phyloP scores from a whole-genome alignment of 2,797 vertebrate genomes.

The Pachyuromys duprasi region DNA sequence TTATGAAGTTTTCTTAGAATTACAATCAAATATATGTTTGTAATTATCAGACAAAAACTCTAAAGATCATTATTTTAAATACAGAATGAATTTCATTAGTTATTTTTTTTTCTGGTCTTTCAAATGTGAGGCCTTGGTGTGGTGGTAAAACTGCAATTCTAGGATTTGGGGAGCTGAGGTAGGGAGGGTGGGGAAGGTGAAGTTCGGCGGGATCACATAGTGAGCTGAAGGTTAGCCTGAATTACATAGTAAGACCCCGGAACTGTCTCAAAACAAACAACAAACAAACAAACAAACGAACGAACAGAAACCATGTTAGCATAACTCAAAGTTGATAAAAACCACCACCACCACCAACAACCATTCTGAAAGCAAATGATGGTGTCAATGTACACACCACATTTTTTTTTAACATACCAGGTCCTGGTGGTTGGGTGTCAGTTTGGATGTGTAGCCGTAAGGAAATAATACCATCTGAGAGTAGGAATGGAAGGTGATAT shows the following conservation, averaged over 20 bases:
- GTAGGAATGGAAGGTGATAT: constrained; percentile 93
- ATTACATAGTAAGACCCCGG: neutral
- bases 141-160: neutral
- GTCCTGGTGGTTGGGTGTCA: constrained; percentile 86
- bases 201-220: neutral
- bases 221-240: neutral
- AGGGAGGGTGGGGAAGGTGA: neutral
- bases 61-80: constrained; percentile 41
- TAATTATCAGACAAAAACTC: constrained; percentile 29
- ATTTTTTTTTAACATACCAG: constrained; percentile 83
- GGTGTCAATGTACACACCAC: neutral
- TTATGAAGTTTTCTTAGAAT: neutral
- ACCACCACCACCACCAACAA: too few relatives aligned
- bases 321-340: neutral
- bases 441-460: constrained; percentile 88
- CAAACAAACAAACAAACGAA: neutral
- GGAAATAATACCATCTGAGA: constrained; percentile 94
- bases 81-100: constrained; percentile 4
- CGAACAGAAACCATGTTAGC: neutral
- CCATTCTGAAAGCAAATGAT: neutral
- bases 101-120: constrained; percentile 6
- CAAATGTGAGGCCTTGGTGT: neutral
- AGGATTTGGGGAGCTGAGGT: neutral
- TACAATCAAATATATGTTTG: neutral
- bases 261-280: neutral